Percentiles rank a stretch among this genome's conserved stretches.
These are phyloP conservation scores for Chlorops oryzae DNA, from an alignment of 1,140 invertebrate genomes.

Conservation along the genomic window DNA sequence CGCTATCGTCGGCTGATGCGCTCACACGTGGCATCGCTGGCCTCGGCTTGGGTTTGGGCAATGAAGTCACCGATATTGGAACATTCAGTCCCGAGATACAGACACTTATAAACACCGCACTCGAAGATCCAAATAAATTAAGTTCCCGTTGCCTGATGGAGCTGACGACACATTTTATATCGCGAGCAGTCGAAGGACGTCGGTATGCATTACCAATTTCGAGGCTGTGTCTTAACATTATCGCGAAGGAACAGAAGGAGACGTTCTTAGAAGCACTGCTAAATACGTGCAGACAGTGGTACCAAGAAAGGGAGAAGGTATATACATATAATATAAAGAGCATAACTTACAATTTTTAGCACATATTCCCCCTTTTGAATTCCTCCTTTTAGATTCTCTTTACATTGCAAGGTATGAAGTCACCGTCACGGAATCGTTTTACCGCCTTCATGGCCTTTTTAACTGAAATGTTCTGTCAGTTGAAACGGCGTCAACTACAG, in stretches of 20 bases:
- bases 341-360: background rate
- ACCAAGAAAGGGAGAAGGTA: conserved; percentile 71
- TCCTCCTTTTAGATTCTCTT: conserved; percentile 29
- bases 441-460: conserved; percentile 82
- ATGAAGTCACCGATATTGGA: conserved; percentile 66
- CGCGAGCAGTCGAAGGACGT: conserved; percentile 69
- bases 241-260: conserved; percentile 78
- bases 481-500: conserved; percentile 69
- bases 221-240: conserved; percentile 74
- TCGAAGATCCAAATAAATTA: conserved; percentile 73
- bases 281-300: conserved; percentile 85
- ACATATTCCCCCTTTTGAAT: background rate
- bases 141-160: conserved; percentile 75
- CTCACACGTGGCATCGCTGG: conserved; percentile 57
- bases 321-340: background rate
- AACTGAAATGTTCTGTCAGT: conserved; percentile 81
- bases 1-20: conserved; percentile 65
- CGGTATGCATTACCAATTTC: conserved; percentile 72
- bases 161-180: conserved; percentile 71
- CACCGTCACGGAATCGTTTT: conserved; percentile 56
- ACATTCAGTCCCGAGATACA: conserved; percentile 67
- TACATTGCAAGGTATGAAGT: conserved; percentile 44
- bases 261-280: conserved; percentile 82
- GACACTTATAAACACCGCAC: conserved; percentile 62
- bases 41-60: conserved; percentile 51